phyloP scores from a whole-genome alignment of 2,888 invertebrate genomes.

The Mycalesis mineus region DNA sequence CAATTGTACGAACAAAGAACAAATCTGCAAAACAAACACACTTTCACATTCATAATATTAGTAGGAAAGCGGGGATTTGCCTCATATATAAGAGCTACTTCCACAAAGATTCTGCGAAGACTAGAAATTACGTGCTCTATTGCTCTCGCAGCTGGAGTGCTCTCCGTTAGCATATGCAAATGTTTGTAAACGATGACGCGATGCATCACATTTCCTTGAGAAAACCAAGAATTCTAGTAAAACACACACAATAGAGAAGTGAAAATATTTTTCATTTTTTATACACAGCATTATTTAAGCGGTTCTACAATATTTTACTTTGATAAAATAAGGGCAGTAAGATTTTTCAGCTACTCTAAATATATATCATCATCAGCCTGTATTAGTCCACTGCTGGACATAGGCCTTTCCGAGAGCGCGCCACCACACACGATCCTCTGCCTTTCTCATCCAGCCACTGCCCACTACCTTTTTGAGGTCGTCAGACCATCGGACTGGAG shows the following conservation, averaged over 20 bases:
- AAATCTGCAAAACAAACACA: neutral
- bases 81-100: neutral
- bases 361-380: too few relatives aligned
- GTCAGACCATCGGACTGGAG: too few relatives aligned
- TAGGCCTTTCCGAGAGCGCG: too few relatives aligned
- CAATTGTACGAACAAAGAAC: neutral
- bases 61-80: neutral
- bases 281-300: too few relatives aligned
- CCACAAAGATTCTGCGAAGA: slow-evolving; percentile 6
- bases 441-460: too few relatives aligned
- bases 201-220: slow-evolving; percentile 21
- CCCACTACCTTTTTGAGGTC: too few relatives aligned
- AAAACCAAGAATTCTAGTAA: slow-evolving; percentile 1
- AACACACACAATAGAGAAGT: neutral
- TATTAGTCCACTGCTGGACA: too few relatives aligned
- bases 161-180: slow-evolving; percentile 18
- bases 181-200: slow-evolving; percentile 22
- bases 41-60: neutral
- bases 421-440: too few relatives aligned
- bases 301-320: too few relatives aligned
- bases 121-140: slow-evolving; percentile 12
- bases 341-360: too few relatives aligned
- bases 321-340: too few relatives aligned
- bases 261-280: neutral
- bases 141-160: slow-evolving; percentile 15